A percentile compares a stretch with the other conserved stretches of the same genome.
Conservation (phyloP, 2,888 invertebrate genomes). For the Tuberolachnus salignus region DNA sequence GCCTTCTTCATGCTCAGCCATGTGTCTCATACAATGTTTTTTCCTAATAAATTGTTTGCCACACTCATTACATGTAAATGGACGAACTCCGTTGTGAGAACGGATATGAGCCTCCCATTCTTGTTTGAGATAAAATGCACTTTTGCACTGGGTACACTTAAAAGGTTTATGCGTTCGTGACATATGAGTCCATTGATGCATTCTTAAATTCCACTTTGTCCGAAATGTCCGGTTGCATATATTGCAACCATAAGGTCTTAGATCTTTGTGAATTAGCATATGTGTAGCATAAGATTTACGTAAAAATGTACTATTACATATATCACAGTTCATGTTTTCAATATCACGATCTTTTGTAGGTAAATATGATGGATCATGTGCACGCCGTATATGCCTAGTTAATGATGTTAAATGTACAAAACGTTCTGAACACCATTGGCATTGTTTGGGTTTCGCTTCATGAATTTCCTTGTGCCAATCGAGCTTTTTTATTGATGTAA, state of each 20-base stretch:
- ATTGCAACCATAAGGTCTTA: conserved; percentile 77
- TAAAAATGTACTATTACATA: conserved; percentile 79
- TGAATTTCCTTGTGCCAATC: conserved; percentile 87
- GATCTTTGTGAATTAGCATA: conserved; percentile 72
- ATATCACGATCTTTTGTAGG: conserved; percentile 58
- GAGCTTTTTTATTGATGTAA: conserved; percentile 82
- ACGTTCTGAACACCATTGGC: conserved; percentile 83
- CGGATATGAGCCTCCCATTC: conserved; percentile 87
- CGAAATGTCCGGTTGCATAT: conserved; percentile 86
- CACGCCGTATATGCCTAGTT: conserved; percentile 71
- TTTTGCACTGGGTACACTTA: conserved; percentile 82
- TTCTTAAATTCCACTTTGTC: conserved; percentile 87
- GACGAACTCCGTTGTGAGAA: conserved; percentile 81
- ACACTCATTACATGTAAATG: conserved; percentile 88
- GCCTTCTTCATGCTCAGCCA: conserved; percentile 79
- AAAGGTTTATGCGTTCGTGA: conserved; percentile 82
- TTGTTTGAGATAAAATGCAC: conserved; percentile 85
- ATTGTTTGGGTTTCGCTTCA: conserved; percentile 80
- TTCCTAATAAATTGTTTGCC: conserved; percentile 87
- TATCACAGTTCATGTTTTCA: conserved; percentile 78
- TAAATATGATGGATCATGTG: conserved; percentile 59
- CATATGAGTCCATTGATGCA: conserved; percentile 88
- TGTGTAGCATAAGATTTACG: conserved; percentile 75
- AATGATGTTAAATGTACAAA: conserved; percentile 84
- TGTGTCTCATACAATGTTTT: conserved; percentile 85